Evolutionary conservation across 23 tunicate genomes (phyloP).

Genomic region (Ciona savignyi): DNA sequence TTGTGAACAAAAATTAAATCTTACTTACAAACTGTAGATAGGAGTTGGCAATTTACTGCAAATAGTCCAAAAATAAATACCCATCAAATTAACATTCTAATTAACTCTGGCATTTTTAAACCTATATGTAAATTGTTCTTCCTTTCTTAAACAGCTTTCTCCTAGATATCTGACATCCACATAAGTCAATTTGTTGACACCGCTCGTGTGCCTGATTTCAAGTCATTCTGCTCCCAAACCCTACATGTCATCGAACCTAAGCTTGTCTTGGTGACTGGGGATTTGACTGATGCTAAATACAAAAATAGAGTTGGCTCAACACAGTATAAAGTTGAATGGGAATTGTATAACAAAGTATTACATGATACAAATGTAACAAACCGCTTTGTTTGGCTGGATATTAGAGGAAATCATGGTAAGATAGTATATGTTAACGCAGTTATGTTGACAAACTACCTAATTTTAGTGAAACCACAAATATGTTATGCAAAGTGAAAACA

Average conservation of each 20-base stretch:
- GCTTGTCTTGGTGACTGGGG: constrained; percentile 91
- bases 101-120: no score
- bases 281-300: constrained; percentile 87
- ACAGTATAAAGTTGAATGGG: constrained; percentile 74
- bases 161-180: constrained; percentile 86
- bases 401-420: constrained; percentile 94
- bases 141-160: no score
- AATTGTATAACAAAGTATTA: constrained; percentile 50
- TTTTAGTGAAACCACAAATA: no score
- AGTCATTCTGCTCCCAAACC: constrained; percentile 46
- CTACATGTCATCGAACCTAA: constrained; percentile 61
- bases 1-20: no score
- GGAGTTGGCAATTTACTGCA: no score
- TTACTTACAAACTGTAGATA: no score
- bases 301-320: constrained; percentile 39
- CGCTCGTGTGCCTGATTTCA: constrained; percentile 52
- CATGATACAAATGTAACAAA: constrained; percentile 37
- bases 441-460: no score
- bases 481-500: no score
- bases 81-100: no score
- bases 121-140: no score
- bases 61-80: no score
- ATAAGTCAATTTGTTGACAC: constrained; percentile 51
- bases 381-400: constrained; percentile 70
- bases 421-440: no score